Evolutionary conservation across 2,113 vertebrate genomes (phyloP), one percentile per base, ranked within the genome.

Genomic region (Pseudopodoces humilis): DNA sequence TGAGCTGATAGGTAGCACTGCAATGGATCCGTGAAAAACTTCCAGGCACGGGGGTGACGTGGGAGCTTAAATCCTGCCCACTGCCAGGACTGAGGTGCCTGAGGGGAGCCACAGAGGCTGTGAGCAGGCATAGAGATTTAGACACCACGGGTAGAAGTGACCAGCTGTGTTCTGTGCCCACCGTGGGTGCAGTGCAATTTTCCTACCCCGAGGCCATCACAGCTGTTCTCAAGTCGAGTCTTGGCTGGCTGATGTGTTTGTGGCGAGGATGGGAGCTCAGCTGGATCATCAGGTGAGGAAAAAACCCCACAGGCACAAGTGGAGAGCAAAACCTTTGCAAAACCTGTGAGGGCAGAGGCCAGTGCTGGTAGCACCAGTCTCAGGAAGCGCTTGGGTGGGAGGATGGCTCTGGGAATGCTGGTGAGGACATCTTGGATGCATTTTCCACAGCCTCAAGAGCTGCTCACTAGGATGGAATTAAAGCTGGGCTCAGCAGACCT

Each of bases 131-230:
- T 2, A 6, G 78, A 19, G 82, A 4, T 64, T 49, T 13, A 21
- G 64, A 28, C 30, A 7, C 44, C 31, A 7, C 0, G 0, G 35
- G 37, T 30, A 5, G 33, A 41, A 2, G 52, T 8, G 22, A 21
- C 21, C 37, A 49, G 83, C 41, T 12, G 21, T 65, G n/a, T 25
- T 52, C 64, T 35, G 35, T 33, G n/a, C 68, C 58, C 47, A 24
- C 50, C 0, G 0, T 5, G 15, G 2, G 17, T 20, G 27, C 46
- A 3, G 43, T 10, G 5, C 0, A 0, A 10, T 47, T 65, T 62
- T 53, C 53, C 63, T 47, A n/a, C n/a, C n/a, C 41, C 50, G 8
- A 49, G 74, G 37, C 69, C 64, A 12, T 22, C 13, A 1, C 19
- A 23, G 72, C 20, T 24, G 33, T 41, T 63, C n/a, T 60, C 24